Conservation (phyloP, 2,888 invertebrate species). For the Cheilosia grossa region DNA sequence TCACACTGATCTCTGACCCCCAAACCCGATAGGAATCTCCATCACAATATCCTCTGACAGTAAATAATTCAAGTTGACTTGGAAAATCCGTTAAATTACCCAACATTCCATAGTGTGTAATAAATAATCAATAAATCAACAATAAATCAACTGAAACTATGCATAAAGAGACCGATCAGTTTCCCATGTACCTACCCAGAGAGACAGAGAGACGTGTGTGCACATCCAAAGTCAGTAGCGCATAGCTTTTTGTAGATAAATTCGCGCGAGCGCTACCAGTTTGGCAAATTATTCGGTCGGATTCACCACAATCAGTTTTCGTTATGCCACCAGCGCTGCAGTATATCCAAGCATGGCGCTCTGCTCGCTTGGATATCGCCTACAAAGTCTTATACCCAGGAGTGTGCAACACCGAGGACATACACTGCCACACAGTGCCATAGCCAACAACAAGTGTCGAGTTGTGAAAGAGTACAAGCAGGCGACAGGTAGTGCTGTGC, state of each 20-base stretch:
- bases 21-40: constrained; percentile 25
- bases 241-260: constrained; percentile 63
- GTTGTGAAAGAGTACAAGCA: constrained; percentile 73
- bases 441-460: constrained; percentile 66
- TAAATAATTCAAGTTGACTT: constrained; percentile 48
- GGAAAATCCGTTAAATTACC: constrained; percentile 61
- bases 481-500: constrained; percentile 72
- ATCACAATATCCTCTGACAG: background rate
- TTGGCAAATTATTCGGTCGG: constrained; percentile 71
- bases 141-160: constrained; percentile 71
- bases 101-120: constrained; percentile 72
- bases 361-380: constrained; percentile 31
- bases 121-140: constrained; percentile 73
- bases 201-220: background rate
- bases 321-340: constrained; percentile 49
- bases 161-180: constrained; percentile 71
- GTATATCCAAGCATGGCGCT: background rate
- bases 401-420: constrained; percentile 55
- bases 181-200: constrained; percentile 35
- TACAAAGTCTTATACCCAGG: constrained; percentile 7
- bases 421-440: constrained; percentile 46
- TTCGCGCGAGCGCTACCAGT: constrained; percentile 60
- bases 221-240: constrained; percentile 56
- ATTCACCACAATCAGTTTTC: constrained; percentile 64
- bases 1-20: constrained; percentile 39